Evolutionary conservation across 2,113 vertebrate genomes (phyloP), one percentile per base, ranked within the genome.

Genomic region (Peromyscus maniculatus): DNA sequence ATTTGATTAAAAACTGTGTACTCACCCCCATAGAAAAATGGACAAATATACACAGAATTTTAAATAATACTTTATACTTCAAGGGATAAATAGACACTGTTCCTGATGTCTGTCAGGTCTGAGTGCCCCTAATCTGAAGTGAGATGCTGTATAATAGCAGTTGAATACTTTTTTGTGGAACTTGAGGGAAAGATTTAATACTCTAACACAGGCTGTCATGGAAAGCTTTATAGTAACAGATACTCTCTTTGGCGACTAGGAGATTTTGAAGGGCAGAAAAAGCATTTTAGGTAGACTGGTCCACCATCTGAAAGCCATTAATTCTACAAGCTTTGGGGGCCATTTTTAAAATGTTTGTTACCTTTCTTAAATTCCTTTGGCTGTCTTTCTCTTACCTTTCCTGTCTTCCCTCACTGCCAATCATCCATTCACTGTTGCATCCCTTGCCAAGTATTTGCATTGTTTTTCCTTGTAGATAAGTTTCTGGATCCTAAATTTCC

Each of bases 1-100:
- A 91, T 94, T 82, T 82, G 33, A 93, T 94, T 74, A 87, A 90
- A 96, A 96, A 67, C 19, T 55, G 4, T 83, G 17, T 31, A 33
- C 43, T 49, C 39, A n/a, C 12, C 36, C 71, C 26, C 12, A 62
- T 43, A 89, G 55, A 62, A 82, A 91, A 94, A 94, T 78, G 71
- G 62, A 82, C 26, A 89, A 62, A 28, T 74, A n/a, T 31, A 31
- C 55, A 92, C 5, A 89, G 28, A 87, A 49, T 62, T 87, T 87
- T 93, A 39, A 46, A 57, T 64, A 64, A 43, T 43, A 43, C 43
- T 43, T 43, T 43, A 88, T 88, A 31, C 59, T 71, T 77, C 39
- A 91, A 93, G 24, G 46, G 39, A 26, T 39, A 87, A 33, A 28
- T 77, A 59, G 36, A n/a, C 36, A 78, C 31, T 78, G 21, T 78